phyloP scores from a whole-genome alignment of 35 echinoderm and acorn worm species.

The Nesometra sesokonis region DNA sequence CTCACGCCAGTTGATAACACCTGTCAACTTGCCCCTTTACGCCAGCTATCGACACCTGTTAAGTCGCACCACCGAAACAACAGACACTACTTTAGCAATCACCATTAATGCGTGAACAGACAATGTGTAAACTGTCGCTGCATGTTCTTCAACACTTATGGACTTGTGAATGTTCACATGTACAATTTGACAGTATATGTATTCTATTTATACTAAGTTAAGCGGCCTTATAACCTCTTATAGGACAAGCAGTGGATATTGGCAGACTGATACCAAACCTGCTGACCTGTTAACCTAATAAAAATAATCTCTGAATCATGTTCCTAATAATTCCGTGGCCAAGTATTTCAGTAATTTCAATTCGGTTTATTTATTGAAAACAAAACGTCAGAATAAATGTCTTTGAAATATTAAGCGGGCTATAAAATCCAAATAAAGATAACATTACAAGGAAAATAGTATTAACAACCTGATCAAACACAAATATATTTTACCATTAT shows the following conservation, averaged over 20 bases:
- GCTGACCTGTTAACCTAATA: neutral
- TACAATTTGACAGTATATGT: neutral
- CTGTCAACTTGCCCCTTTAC: no score
- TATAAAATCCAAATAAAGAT: no score
- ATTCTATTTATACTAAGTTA: neutral
- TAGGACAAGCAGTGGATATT: neutral
- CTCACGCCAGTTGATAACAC: neutral
- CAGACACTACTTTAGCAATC: neutral
- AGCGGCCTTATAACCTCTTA: neutral
- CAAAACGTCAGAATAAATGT: no score
- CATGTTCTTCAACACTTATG: neutral
- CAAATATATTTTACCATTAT: no score
- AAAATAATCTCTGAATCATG: constrained; percentile 1
- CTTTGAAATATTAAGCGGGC: no score
- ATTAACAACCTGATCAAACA: no score
- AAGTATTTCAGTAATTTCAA: no score
- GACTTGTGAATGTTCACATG: neutral
- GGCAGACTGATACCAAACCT: neutral
- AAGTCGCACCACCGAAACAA: neutral
- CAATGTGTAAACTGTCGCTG: no score
- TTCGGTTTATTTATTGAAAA: no score
- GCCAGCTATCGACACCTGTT: neutral
- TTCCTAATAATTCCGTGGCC: neutral
- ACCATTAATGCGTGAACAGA: neutral
- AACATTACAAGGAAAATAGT: no score